Evolutionary conservation across 1,140 invertebrate species (phyloP), one percentile per base, ranked within the genome.

Genomic region (Drosophila arawakana): DNA sequence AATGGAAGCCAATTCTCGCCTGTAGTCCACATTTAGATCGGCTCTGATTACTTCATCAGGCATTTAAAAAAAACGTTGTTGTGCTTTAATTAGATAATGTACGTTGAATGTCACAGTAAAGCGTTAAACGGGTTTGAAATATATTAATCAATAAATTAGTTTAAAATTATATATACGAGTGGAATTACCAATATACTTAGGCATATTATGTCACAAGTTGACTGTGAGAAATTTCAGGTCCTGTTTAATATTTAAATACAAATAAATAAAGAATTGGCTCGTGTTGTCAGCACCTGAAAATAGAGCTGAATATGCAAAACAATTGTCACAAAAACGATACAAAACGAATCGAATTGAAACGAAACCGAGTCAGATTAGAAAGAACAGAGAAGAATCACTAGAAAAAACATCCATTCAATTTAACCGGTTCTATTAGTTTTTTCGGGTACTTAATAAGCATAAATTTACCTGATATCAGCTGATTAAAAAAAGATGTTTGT

Each of bases 1-100:
- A 80, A 80, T 84, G 54, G 75, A 44, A 63, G 60, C 44, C 59
- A 58, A 62, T 35, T 46, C 47, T 44, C 7, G 55, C 41, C 18
- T 61, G 41, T 69, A 34, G 39, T 57, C 41, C 21, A 59, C 43
- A 73, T 73, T 80, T 49, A 73, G 88, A 74, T 89, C 44, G 68
- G 54, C 47, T 84, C 55, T 47, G 84, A 86, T 86, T 86, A 89
- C 83, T 86, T 86, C 83, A 86, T 89, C 76, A 49, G 44, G 55
- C 49, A 58, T 44, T 13, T 55, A 35, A 72, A 43, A 66, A 47
- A 37, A 62, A 74, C 18, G 47, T 60, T 49, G 34, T 46, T 66
- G 67, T 15, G 30, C 43, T 68, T 78, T 85, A 78, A 86, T 85
- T 86, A 44, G 63, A 68, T 76, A 80, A 75, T 63, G 66, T 63